Conservation (phyloP, 1,140 invertebrate genomes). For the Drosophila tropicalis region DNA sequence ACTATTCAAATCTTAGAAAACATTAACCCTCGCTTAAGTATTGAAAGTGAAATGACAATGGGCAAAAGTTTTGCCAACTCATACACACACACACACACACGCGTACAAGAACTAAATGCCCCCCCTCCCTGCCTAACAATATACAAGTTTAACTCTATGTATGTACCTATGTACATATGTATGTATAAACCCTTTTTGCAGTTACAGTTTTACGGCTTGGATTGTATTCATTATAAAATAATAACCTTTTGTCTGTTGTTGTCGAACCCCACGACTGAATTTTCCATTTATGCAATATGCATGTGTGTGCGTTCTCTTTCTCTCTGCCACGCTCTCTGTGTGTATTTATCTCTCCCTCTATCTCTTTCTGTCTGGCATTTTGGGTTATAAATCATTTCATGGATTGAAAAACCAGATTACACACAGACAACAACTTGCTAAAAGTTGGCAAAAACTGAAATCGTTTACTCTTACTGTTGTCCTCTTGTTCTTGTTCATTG, state of each 20-base stretch:
- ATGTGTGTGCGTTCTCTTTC: slow-evolving; percentile 35
- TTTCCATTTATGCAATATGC: slow-evolving; percentile 19
- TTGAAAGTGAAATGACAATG: slow-evolving; percentile 55
- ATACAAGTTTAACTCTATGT: no score
- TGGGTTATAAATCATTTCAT: slow-evolving; percentile 80
- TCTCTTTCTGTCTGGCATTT: slow-evolving; percentile 49
- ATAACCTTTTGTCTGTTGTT: slow-evolving; percentile 74
- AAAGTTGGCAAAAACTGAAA: slow-evolving; percentile 17
- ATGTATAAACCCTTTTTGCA: slow-evolving; percentile 15
- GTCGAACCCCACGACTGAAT: slow-evolving; percentile 43
- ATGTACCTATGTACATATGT: background rate
- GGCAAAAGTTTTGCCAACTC: slow-evolving; percentile 39
- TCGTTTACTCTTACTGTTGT: background rate
- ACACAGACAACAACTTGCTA: slow-evolving; percentile 40
- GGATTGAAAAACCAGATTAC: slow-evolving; percentile 71
- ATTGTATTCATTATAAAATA: slow-evolving; percentile 82
- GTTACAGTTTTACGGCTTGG: slow-evolving; percentile 60
- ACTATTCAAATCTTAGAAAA: background rate
- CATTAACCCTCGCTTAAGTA: background rate
- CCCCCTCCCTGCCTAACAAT: background rate
- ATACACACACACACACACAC: slow-evolving; percentile 15
- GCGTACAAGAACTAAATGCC: slow-evolving; percentile 24
- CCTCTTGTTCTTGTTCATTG: slow-evolving; percentile 19
- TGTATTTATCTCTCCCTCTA: no score
- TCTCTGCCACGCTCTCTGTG: slow-evolving; percentile 15